Evolutionary conservation across 2,888 invertebrate genomes (phyloP).

Genomic region (Heliconius erato): DNA sequence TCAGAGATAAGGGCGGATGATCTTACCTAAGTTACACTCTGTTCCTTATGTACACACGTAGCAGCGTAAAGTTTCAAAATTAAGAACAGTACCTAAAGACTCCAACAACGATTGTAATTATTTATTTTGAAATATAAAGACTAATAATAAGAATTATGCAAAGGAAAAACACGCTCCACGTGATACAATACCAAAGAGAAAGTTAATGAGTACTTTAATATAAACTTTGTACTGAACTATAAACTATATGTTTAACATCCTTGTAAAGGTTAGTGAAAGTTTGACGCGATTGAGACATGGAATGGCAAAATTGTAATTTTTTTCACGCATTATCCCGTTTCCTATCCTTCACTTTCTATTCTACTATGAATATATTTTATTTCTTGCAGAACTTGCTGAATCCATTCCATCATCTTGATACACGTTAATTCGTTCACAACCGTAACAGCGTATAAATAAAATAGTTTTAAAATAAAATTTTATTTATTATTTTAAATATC

Average conservation of each 20-base stretch:
- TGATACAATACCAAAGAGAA: conserved; percentile 15
- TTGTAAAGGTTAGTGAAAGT: conserved; percentile 24
- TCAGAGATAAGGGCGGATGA: too few species aligned
- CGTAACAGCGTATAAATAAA: neutral
- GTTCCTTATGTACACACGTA: too few species aligned
- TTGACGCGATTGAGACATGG: neutral
- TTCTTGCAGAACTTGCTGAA: neutral
- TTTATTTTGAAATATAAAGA: conserved; percentile 2
- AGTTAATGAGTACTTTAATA: conserved; percentile 22
- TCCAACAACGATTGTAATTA: neutral
- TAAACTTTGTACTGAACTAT: conserved; percentile 1
- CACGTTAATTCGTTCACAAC: neutral
- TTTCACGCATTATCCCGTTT: neutral
- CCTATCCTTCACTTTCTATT: neutral
- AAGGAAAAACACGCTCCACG: neutral
- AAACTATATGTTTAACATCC: conserved; percentile 6
- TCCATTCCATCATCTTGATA: neutral
- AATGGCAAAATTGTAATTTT: neutral
- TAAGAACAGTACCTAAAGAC: neutral
- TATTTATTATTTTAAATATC: neutral
- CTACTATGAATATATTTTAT: neutral
- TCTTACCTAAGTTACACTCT: too few species aligned
- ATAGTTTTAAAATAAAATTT: neutral
- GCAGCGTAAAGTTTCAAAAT: too few species aligned
- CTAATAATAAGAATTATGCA: conserved; percentile 2